Conservation (phyloP, 2,888 invertebrate species). For the Melieria omissa region DNA sequence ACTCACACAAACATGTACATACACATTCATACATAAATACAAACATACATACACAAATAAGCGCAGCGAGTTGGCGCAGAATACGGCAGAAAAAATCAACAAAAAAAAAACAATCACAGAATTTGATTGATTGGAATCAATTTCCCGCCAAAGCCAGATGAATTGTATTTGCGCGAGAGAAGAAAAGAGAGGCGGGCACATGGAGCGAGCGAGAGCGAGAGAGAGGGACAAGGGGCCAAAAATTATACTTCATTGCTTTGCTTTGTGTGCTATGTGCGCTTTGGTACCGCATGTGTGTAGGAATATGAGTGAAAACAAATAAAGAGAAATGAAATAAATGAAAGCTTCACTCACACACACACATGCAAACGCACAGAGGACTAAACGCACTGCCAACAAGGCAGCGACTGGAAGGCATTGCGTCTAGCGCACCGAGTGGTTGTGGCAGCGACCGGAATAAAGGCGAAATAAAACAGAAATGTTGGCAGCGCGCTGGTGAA, state of each 20-base stretch:
- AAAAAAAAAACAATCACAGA: slow-evolving; percentile 58
- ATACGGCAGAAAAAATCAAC: slow-evolving; percentile 29
- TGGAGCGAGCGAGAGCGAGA: neutral
- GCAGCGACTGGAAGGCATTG: neutral
- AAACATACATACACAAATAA: neutral
- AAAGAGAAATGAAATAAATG: neutral
- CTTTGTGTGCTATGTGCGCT: no score
- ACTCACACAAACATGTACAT: slow-evolving; percentile 7
- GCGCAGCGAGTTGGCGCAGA: slow-evolving; percentile 4
- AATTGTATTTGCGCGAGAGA: slow-evolving; percentile 38
- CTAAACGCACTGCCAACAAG: neutral
- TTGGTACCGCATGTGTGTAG: no score
- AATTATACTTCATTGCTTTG: no score
- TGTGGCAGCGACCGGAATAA: neutral
- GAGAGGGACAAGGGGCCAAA: neutral
- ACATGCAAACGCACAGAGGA: neutral
- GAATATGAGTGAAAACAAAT: no score
- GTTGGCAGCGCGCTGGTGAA: neutral
- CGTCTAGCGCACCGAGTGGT: no score
- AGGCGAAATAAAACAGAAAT: slow-evolving; percentile 18
- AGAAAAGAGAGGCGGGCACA: slow-evolving; percentile 11
- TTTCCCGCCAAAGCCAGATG: slow-evolving; percentile 46
- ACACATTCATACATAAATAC: slow-evolving; percentile 19
- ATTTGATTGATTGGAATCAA: slow-evolving; percentile 65
- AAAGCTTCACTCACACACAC: neutral